A percentile compares a stretch with the other conserved stretches of the same genome.
Conservation (phyloP, 2,113 vertebrate species). For the Formicarius rufipectus region DNA sequence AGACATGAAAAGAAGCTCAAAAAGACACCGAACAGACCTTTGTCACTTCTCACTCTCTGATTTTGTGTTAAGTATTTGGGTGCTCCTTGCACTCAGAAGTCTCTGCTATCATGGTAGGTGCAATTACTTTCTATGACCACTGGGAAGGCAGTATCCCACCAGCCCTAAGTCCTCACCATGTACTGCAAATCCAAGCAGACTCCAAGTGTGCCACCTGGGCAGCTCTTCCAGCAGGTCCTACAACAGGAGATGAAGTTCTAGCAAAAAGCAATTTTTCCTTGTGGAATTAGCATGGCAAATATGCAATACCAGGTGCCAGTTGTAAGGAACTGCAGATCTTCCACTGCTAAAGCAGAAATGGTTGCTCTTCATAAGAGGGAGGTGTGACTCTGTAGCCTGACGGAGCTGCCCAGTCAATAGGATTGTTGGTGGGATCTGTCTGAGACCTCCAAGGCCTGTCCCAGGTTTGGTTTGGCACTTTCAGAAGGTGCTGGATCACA, state of each 20-base stretch:
- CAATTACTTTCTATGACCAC: not conserved
- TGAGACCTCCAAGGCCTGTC: not conserved
- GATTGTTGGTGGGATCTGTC: not conserved
- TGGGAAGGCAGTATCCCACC: not conserved
- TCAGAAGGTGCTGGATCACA: not conserved
- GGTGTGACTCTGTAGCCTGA: not conserved
- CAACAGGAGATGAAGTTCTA: not conserved
- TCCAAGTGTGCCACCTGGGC: not conserved
- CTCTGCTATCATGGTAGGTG: rapidly evolving
- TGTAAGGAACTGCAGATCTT: no score
- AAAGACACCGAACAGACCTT: not conserved
- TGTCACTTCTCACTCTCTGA: not conserved
- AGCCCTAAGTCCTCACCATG: rapidly evolving
- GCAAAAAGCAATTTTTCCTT: not conserved
- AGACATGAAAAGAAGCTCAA: not conserved
- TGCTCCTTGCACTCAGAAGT: not conserved
- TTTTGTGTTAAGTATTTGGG: not conserved
- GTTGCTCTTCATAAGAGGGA: not conserved
- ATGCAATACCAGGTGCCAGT: not conserved
- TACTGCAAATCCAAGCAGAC: not conserved
- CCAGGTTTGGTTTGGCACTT: rapidly evolving
- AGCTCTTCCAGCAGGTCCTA: not conserved
- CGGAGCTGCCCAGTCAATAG: not conserved
- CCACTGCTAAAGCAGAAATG: not conserved
- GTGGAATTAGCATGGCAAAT: not conserved